Evolutionary conservation across 35 echinoderm and acorn worm species (phyloP), one percentile per base, ranked within the genome.

Genomic region (Patiria miniata): DNA sequence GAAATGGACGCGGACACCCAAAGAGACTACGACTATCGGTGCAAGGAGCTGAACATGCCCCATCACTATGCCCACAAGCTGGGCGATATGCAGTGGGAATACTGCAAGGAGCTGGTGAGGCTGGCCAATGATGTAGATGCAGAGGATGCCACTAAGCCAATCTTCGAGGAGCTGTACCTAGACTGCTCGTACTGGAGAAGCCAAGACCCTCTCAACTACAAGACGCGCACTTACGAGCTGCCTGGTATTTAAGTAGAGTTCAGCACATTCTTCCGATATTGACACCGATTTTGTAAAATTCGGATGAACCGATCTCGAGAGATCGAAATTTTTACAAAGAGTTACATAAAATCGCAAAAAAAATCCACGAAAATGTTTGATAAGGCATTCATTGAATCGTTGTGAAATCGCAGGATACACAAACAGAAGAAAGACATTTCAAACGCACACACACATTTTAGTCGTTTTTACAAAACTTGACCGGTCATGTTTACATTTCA

Each of bases 1-100:
- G 81, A 98, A 40, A 98, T 98, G 92, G 85, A 94, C 39, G 39
- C 39, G 50, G 92, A 94, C 34, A 81, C 68, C 39, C 78, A 55
- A 38, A 51, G 42, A 5, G 83, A 86, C 32, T 84, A 87, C 18
- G 52, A 93, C 37, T 34, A 73, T 32, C 76, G 86, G 29, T 40
- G 89, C 8, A 33, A 88, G 2, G 65, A 54, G 32, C 40, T 40
- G 40, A 91, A 88, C 36, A 34, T 61, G 21, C 85, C 85, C 0
- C 68, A 91, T 57, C 84, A 85, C 12, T 94, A 88, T 52, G 93
- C 85, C 12, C 95, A 91, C 61, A 77, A 34, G 17, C 80, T 94
- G 93, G 92, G 89, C 33, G 5, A 39, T 0, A 23, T 61, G 23
- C 95, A 98, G 77, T 98, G 95, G 95, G 77, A 59, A 6, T 98